These are phyloP conservation scores for Linurgus olivaceus DNA, from an alignment of 2,797 vertebrate species.

Conservation along the genomic window DNA sequence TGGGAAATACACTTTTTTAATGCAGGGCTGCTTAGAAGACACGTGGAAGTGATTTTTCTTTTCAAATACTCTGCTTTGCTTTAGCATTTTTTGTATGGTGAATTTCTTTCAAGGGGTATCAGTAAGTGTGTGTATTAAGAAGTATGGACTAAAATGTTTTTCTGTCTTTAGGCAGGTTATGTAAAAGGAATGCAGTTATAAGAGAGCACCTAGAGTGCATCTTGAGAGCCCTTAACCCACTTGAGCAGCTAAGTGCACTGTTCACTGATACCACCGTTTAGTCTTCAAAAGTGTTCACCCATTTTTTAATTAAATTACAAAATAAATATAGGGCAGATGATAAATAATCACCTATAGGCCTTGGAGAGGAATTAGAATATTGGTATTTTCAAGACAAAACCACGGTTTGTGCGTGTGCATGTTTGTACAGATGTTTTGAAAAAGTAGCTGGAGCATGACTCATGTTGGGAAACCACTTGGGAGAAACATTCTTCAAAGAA, in stretches of 20 bases:
- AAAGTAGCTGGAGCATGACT: neutral
- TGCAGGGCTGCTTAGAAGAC: neutral
- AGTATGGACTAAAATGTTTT: constrained; percentile 5
- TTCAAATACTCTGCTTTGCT: neutral
- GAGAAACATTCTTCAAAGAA: neutral
- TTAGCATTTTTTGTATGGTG: neutral
- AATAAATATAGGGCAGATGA: neutral
- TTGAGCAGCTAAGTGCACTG: constrained; percentile 26
- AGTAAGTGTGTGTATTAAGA: neutral
- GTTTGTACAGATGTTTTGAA: neutral
- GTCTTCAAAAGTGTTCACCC: neutral
- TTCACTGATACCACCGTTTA: neutral
- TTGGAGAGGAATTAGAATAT: neutral
- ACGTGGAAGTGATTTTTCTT: neutral
- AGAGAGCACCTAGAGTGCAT: constrained; percentile 52
- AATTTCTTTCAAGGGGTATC: constrained; percentile 15
- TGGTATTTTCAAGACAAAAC: neutral
- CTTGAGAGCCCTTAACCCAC: constrained; percentile 60
- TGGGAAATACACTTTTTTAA: neutral
- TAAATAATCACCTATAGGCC: neutral
- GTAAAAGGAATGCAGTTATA: constrained; percentile 23
- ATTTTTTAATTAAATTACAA: constrained; percentile 30
- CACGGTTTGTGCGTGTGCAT: neutral
- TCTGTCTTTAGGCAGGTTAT: constrained; percentile 45
- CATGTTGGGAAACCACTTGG: neutral